Evolutionary conservation across 2,888 invertebrate species (phyloP).

Genomic region (Halocaridina rubra): DNA sequence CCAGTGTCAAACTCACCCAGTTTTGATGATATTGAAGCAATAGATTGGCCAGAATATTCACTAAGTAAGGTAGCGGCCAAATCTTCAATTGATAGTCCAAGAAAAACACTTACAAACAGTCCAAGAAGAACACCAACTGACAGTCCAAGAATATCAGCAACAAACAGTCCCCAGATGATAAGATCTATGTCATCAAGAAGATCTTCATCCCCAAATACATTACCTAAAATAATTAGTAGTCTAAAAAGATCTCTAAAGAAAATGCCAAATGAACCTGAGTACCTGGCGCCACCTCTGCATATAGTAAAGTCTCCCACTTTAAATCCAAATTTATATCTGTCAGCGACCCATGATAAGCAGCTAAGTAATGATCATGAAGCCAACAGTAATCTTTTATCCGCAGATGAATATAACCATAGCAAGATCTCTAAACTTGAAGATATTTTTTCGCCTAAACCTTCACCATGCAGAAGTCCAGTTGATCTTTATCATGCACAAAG

Average conservation of each 20-base stretch:
- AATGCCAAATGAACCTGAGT: slow-evolving; percentile 23
- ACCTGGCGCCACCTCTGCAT: background rate
- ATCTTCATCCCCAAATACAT: background rate
- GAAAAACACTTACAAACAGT: background rate
- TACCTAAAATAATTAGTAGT: background rate
- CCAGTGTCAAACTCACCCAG: slow-evolving; percentile 17
- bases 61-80: background rate
- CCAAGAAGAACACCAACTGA: background rate
- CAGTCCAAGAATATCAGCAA: background rate
- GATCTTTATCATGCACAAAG: background rate
- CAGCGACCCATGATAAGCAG: background rate
- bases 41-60: slow-evolving; percentile 19
- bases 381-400: no score
- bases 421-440: background rate
- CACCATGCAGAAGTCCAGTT: background rate
- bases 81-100: no score
- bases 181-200: background rate
- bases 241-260: background rate
- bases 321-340: background rate
- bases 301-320: background rate
- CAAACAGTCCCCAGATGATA: background rate
- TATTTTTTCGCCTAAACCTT: slow-evolving; percentile 19
- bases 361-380: no score
- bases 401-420: background rate
- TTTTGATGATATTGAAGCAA: slow-evolving; percentile 13